Evolutionary conservation across 2,888 invertebrate species (phyloP).

Genomic region (Sarcophaga rosellei): DNA sequence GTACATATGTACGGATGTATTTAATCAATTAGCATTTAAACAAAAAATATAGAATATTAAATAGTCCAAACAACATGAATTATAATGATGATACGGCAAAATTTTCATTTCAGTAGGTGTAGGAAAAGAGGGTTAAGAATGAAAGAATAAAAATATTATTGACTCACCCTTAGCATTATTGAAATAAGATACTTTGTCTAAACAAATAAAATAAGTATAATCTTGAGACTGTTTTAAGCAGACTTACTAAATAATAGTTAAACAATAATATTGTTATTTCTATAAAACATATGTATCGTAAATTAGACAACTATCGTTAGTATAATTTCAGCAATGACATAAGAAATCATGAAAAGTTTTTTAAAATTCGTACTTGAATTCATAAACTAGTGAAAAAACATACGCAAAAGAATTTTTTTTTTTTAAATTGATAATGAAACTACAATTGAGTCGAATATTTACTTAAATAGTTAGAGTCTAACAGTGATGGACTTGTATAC

Average conservation of each 20-base stretch:
- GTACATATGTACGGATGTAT: no score
- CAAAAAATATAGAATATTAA: background rate
- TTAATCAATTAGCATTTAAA: no score
- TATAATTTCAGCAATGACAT: background rate
- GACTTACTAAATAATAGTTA: slow-evolving; percentile 19
- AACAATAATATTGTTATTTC: slow-evolving; percentile 9
- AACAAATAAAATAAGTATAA: background rate
- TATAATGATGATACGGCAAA: no score
- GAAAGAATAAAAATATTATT: no score
- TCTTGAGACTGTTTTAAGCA: background rate
- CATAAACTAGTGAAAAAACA: background rate
- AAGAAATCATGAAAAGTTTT: background rate
- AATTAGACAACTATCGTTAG: background rate
- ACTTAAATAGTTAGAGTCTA: background rate
- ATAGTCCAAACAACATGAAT: background rate
- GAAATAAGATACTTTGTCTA: no score
- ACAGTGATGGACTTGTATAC: background rate
- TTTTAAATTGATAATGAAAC: background rate
- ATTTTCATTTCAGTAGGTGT: no score
- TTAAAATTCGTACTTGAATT: background rate
- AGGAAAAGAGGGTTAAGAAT: no score
- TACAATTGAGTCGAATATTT: background rate
- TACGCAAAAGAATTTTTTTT: background rate
- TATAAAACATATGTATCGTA: slow-evolving; percentile 22
- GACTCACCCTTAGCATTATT: no score